phyloP scores from a whole-genome alignment of 2,888 invertebrate genomes.

The Ochropleura leucogaster region DNA sequence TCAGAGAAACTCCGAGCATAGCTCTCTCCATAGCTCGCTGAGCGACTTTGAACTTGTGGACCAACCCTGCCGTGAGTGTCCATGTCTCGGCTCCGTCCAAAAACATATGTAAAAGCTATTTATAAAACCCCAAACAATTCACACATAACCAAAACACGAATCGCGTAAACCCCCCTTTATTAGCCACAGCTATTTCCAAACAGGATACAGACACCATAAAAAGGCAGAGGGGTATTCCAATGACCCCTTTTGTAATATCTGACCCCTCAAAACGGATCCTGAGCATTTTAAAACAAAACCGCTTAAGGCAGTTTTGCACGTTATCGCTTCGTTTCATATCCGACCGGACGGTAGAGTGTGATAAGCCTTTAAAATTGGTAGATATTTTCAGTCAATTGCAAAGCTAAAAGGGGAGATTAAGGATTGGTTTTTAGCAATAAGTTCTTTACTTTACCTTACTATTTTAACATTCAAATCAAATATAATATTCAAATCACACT shows the following conservation, averaged over 20 bases:
- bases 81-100: too few relatives aligned
- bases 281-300: conserved; percentile 49
- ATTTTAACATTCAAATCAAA: too few relatives aligned
- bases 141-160: neutral
- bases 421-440: neutral
- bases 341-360: conserved; percentile 27
- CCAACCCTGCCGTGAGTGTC: too few relatives aligned
- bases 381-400: conserved; percentile 35
- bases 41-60: too few relatives aligned
- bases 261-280: conserved; percentile 32
- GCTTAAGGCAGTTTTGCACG: conserved; percentile 37
- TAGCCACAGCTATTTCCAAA: conserved; percentile 33
- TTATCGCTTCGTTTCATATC: conserved; percentile 41
- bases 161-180: conserved; percentile 22
- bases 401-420: neutral
- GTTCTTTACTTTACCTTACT: neutral
- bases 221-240: conserved; percentile 27
- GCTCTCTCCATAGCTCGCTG: too few relatives aligned
- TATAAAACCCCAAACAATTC: neutral
- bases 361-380: conserved; percentile 34
- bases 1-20: too few relatives aligned
- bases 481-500: too few relatives aligned
- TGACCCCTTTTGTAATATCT: conserved; percentile 46
- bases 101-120: neutral
- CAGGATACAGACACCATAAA: conserved; percentile 56